Evolutionary conservation across 2,888 invertebrate genomes (phyloP).

Genomic region (Hyppa rectilinea): DNA sequence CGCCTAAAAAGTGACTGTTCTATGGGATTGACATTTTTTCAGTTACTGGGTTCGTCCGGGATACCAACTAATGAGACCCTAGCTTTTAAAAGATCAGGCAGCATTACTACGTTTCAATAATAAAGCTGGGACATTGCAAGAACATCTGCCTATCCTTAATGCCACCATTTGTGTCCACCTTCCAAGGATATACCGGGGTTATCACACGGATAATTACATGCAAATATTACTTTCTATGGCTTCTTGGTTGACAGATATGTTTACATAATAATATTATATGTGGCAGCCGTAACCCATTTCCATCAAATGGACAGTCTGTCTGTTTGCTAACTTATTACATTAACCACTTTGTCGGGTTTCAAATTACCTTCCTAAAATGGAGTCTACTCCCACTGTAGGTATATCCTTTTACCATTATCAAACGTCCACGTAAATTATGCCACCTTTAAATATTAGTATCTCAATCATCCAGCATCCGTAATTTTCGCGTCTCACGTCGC

Average conservation of each 20-base stretch:
- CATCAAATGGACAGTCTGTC: not conserved
- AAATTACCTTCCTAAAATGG: not conserved
- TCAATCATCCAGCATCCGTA: slow-evolving; percentile 3
- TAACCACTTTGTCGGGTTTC: not conserved
- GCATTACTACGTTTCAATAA: not conserved
- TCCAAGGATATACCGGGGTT: too few species aligned
- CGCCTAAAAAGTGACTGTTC: not conserved
- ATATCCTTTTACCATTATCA: not conserved
- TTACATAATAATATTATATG: not conserved
- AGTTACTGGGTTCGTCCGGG: not conserved
- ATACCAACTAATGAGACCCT: not conserved
- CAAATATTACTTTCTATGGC: not conserved
- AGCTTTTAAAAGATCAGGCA: not conserved
- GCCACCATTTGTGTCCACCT: too few species aligned
- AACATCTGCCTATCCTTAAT: too few species aligned
- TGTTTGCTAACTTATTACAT: not conserved
- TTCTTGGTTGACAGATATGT: not conserved
- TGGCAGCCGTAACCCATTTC: not conserved
- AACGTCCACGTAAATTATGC: not conserved
- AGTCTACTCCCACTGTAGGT: too few species aligned
- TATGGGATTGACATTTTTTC: not conserved
- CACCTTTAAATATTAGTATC: slow-evolving; percentile 2
- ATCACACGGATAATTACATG: too few species aligned
- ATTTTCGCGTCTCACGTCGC: not conserved
- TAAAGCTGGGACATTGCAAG: not conserved